Evolutionary conservation across 2,888 invertebrate species (phyloP), one percentile per base, ranked within the genome.

Genomic region (Euplagia quadripunctaria): DNA sequence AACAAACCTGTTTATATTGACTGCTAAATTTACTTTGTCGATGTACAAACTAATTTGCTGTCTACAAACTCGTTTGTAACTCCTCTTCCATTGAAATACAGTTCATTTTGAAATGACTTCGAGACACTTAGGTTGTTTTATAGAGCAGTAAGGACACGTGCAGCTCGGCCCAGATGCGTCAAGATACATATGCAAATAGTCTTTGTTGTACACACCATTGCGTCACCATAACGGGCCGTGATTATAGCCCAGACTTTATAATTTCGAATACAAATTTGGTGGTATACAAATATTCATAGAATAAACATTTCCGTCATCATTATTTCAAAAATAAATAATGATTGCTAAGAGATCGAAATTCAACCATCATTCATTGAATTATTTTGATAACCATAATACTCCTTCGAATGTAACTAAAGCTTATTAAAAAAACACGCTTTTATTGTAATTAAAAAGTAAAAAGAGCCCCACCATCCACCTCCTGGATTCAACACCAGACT

Each of bases 101-200:
- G 79, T 84, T 76, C n/a, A 64, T 51, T 74, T 73, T 84, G 4
- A 20, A 71, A 73, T 71, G 73, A 20, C n/a, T 73, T 67, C 58
- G 3, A 9, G 43, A 52, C 65, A n/a, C 31, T 73, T 63, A 51
- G 31, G 76, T 71, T 55, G 69, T 79, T 74, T 80, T 76, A 73
- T 76, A 65, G 61, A 76, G 71, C 77, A 77, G 69, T 80, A 82
- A 84, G 82, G 84, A 85, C 85, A 84, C 84, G 84, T 84, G 85
- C 84, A 82, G 64, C 64, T 55, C 79, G 82, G 76, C 84, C 84
- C 85, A 84, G 85, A 84, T 91, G 93, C 92, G 92, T 90, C 89
- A 88, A 88, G 90, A 92, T 89, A 92, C 91, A 88, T 91, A 94
- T 94, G 95, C 93, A 94, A 95, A 95, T 94, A 68, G 90, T 85